Percentiles rank a stretch among this genome's conserved stretches.
Conservation (phyloP, 2,888 invertebrate species). For the Drosophila quinaria region DNA sequence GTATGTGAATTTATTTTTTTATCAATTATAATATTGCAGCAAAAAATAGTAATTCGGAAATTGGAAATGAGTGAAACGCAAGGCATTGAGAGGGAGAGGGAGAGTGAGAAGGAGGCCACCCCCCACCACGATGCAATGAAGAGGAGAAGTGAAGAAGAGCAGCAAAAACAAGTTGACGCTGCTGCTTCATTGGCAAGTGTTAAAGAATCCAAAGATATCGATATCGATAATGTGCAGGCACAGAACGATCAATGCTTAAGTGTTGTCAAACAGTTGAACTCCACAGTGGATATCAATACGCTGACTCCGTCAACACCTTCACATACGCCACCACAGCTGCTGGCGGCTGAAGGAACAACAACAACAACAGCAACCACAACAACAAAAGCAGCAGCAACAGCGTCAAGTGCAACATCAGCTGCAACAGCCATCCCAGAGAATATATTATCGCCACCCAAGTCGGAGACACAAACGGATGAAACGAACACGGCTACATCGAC, state of each 20-base stretch:
- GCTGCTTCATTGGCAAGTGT: constrained; percentile 14
- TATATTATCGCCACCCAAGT: constrained; percentile 83
- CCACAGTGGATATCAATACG: constrained; percentile 64
- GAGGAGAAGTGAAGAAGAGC: constrained; percentile 29
- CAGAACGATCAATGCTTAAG: constrained; percentile 28
- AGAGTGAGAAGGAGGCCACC: constrained; percentile 14
- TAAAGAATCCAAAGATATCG: constrained; percentile 43
- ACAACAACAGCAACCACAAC: constrained; percentile 29
- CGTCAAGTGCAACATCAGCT: constrained; percentile 20
- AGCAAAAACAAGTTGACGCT: constrained; percentile 11
- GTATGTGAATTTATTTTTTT: constrained; percentile 35
- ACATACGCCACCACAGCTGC: constrained; percentile 70
- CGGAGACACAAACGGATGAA: constrained; percentile 84
- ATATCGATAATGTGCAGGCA: constrained; percentile 36
- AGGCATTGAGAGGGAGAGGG: constrained; percentile 4
- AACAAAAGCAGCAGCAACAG: constrained; percentile 18
- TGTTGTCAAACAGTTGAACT: constrained; percentile 25
- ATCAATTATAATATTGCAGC: constrained; percentile 41
- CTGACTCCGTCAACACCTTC: constrained; percentile 73
- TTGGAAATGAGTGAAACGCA: constrained; percentile 62
- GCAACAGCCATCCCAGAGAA: constrained; percentile 77
- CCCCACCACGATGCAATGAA: constrained; percentile 1
- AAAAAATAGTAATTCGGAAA: constrained; percentile 31
- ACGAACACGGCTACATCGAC: constrained; percentile 83
- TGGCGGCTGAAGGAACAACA: constrained; percentile 51